Evolutionary conservation across 2,888 invertebrate species (phyloP).

Genomic region (Athalia rosae): DNA sequence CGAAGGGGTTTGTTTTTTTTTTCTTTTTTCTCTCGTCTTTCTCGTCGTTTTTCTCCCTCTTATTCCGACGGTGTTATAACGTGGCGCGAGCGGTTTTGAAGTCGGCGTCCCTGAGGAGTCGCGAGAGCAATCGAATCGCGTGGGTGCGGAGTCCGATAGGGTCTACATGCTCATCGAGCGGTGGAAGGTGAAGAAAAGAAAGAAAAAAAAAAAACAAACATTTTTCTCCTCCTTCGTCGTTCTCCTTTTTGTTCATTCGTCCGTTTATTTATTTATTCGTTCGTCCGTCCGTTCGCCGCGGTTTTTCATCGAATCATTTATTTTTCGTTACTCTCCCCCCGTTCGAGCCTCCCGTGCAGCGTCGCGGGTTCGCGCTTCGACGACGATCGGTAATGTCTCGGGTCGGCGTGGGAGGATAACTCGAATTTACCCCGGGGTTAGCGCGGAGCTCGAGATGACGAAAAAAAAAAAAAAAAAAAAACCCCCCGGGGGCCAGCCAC

Average conservation of each 20-base stretch:
- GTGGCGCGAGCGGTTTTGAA: background rate
- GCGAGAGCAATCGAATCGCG: conserved; percentile 48
- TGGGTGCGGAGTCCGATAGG: conserved; percentile 66
- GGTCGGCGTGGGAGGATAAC: conserved; percentile 30
- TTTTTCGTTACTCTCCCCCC: background rate
- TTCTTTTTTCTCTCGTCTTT: too few relatives aligned
- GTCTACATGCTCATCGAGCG: conserved; percentile 61
- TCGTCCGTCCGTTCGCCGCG: background rate
- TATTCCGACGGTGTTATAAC: too few relatives aligned
- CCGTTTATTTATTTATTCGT: background rate
- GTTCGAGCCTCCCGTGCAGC: too few relatives aligned
- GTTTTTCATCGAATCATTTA: background rate
- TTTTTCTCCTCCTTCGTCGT: too few relatives aligned
- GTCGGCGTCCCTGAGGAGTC: conserved; percentile 28
- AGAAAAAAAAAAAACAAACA: too few relatives aligned
- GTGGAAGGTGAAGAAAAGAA: too few relatives aligned
- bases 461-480: too few relatives aligned
- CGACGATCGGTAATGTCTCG: background rate
- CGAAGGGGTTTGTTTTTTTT: too few relatives aligned
- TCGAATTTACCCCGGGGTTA: background rate
- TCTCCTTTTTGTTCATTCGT: too few relatives aligned
- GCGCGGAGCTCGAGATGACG: conserved; percentile 1
- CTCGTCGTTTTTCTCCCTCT: too few relatives aligned
- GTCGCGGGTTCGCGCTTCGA: background rate
- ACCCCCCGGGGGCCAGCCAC: too few relatives aligned